Conservation (phyloP, 2,888 invertebrate genomes). For the Corbicula japonica region DNA sequence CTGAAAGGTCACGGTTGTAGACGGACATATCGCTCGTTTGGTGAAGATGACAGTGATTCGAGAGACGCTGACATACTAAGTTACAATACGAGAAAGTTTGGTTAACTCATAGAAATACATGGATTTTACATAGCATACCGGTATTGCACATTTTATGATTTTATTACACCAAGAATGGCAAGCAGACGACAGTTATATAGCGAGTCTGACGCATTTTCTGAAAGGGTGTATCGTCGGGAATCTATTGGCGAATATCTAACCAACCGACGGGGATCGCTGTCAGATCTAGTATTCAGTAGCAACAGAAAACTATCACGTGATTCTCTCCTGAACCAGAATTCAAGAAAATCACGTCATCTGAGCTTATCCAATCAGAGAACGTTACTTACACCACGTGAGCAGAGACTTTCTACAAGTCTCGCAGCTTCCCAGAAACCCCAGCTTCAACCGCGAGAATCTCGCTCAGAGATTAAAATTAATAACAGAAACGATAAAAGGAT, state of each 20-base stretch:
- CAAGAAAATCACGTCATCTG: constrained; percentile 33
- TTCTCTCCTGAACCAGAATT: constrained; percentile 19
- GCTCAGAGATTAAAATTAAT: constrained; percentile 13
- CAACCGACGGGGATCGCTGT: constrained; percentile 58
- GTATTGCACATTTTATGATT: background rate
- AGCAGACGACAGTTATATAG: constrained; percentile 46
- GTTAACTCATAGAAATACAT: too few relatives aligned
- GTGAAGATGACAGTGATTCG: too few relatives aligned
- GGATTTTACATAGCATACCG: background rate
- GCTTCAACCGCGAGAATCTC: background rate
- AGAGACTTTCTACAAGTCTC: constrained; percentile 38
- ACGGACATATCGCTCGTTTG: too few relatives aligned
- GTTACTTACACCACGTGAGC: constrained; percentile 31
- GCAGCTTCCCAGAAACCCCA: constrained; percentile 1
- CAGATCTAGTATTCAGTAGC: constrained; percentile 56
- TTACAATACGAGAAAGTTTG: too few relatives aligned
- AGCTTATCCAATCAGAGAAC: constrained; percentile 49
- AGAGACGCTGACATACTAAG: too few relatives aligned
- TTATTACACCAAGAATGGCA: constrained; percentile 4
- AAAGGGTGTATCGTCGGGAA: constrained; percentile 35
- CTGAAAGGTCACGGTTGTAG: too few relatives aligned
- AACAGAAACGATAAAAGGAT: constrained; percentile 30
- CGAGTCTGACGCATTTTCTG: constrained; percentile 49
- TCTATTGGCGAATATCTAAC: constrained; percentile 53
- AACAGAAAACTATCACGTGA: constrained; percentile 55